These are phyloP conservation scores for Drosophila testacea DNA, from an alignment of 2,888 invertebrate genomes.

Conservation along the genomic window DNA sequence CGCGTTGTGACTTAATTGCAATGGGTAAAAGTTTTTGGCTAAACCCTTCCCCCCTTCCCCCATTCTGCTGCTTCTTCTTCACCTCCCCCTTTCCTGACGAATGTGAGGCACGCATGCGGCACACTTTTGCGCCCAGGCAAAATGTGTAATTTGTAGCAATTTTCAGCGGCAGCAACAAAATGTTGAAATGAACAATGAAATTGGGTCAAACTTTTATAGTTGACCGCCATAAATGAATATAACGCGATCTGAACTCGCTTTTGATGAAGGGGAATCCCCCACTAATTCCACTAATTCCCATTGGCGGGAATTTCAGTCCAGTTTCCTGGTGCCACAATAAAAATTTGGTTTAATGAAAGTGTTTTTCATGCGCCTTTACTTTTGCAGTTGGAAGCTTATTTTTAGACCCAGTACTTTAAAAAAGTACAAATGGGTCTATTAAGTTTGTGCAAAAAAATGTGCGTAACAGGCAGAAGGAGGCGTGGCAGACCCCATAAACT, in stretches of 20 bases:
- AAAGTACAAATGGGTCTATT: too few relatives aligned
- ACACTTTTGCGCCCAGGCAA: constrained; percentile 77
- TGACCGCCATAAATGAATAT: constrained; percentile 71
- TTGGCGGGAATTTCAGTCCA: not conserved
- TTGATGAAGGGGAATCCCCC: not conserved
- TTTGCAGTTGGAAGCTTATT: constrained; percentile 13
- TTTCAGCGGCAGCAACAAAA: constrained; percentile 50
- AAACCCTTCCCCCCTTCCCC: not conserved
- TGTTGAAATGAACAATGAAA: constrained; percentile 50
- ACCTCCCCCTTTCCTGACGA: not conserved
- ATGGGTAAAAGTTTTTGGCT: constrained; percentile 58
- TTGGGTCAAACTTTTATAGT: constrained; percentile 78
- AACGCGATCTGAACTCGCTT: constrained; percentile 35
- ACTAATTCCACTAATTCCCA: not conserved
- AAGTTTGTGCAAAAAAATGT: too few relatives aligned
- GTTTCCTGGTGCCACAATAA: constrained; percentile 70
- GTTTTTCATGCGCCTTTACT: constrained; percentile 55
- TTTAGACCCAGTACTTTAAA: too few relatives aligned
- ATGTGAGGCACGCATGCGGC: constrained; percentile 66
- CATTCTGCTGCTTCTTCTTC: too few relatives aligned
- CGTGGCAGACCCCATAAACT: too few relatives aligned
- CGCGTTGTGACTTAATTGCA: constrained; percentile 75
- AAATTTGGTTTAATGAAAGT: constrained; percentile 79
- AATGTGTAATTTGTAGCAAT: constrained; percentile 80
- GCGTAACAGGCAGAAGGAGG: too few relatives aligned